Base-by-base conservation (phyloP, 2,113 vertebrate species). In the Lathamus discolor region DNA sequence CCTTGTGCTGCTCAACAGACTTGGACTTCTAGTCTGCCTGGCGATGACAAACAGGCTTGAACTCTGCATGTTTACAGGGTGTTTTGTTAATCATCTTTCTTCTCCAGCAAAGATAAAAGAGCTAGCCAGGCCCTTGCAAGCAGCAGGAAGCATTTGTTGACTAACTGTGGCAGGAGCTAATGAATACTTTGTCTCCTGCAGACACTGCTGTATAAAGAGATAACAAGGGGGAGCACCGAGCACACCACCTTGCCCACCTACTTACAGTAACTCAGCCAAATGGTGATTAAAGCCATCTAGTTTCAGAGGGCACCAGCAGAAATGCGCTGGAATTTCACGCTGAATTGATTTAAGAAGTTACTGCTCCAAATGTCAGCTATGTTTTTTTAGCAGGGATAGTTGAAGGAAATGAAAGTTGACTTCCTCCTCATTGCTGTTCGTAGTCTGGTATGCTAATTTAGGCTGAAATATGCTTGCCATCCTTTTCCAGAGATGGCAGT, bases 321-420 rank as follows among this genome's bases (percentile, higher is more conserved):
- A 92, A 82, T 76, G 74, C 83, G 73, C 81, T 92, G 93, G 86
- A 95, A 95, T 89, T 91, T 97, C 93, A 92, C 0, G 2, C 77
- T 62, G 89, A 92, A 86, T 86, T 93, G 69, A 51, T 89, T 92
- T 95, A 72, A 83, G 88, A 84, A 81, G 77, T 92, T 93, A 64
- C 66, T 82, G 52, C 52, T 92, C 18, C 69, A 79, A 81, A 93
- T 93, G 89, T 79, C 91, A 95, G 35, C 52, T 72, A 17, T 28
- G 80, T 87, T 84, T 91, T 69, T 72, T 75, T 75, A 92, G 64
- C 51, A 78, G 55, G 17, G 12, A 27, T 68, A 31, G n/a, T 19
- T 80, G 77, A 87, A 84, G 70, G 77, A 84, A 92, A 93, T 84
- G 52, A 75, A 89, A 87, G 74, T 25, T 0, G 22, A 87, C 83